Base-by-base conservation (phyloP, 1,140 invertebrate genomes). In the Watersipora subatra region DNA sequence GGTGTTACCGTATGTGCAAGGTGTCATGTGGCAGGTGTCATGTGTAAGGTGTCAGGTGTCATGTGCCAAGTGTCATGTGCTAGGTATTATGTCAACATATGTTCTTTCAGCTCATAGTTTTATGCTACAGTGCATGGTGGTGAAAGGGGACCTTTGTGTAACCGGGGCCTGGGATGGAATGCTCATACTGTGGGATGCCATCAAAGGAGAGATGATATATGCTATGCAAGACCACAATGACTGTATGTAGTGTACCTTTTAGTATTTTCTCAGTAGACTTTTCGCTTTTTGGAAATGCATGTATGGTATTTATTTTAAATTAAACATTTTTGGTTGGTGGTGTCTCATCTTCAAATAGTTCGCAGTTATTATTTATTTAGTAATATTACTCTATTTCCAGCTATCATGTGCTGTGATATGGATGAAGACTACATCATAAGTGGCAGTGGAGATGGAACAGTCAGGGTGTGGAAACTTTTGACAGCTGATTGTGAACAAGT, bases 101-200 rank as follows among this genome's bases (percentile, higher is more conserved):
- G n/a, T n/a, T n/a, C n/a, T n/a, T n/a, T n/a, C n/a, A n/a, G n/a
- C n/a, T n/a, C n/a, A n/a, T n/a, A n/a, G n/a, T n/a, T n/a, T n/a
- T 46, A 46, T n/a, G n/a, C n/a, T 69, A 15, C 64, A 76, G 75
- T 75, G 73, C 68, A n/a, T 76, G 62, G 28, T 28, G 46, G 55
- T 62, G 2, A 61, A 64, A 64, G 72, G 69, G 17, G 65, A 67
- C 29, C 55, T 68, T 46, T 69, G 69, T 0, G 27, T 73, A 7
- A 70, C 71, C 15, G 73, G 74, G 3, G 69, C 69, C 2, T 77
- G 74, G 74, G 75, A 77, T 67, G 74, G 69, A 12, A 67, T 66
- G 7, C 29, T 77, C 58, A 68, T 74, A 20, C 59, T 76, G 59
- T 77, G 73, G 71, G 64, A 75, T 63, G 57, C 73, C 15, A 65